These are phyloP conservation scores for Carettochelys insculpta DNA, from an alignment of 2,113 vertebrate genomes.

Conservation along the genomic window DNA sequence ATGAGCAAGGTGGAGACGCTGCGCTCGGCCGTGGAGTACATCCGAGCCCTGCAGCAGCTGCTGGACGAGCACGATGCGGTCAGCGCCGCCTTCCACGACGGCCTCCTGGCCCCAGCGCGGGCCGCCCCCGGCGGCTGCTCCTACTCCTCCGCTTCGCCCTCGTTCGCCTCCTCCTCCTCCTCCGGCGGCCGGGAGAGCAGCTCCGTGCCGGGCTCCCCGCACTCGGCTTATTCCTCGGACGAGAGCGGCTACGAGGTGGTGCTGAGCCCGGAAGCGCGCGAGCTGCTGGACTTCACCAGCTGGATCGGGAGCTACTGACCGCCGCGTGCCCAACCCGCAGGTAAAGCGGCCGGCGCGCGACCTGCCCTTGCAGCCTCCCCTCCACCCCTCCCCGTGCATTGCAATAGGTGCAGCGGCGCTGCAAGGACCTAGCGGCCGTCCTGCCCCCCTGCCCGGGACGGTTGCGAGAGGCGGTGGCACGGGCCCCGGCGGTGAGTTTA, in stretches of 20 bases:
- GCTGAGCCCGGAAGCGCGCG: slow-evolving; percentile 88
- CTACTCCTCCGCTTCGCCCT: slow-evolving; percentile 81
- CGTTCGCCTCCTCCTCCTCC: slow-evolving; percentile 78
- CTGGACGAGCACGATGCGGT: slow-evolving; percentile 90
- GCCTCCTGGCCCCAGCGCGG: slow-evolving; percentile 78
- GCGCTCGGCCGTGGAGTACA: slow-evolving; percentile 94
- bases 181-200: slow-evolving; percentile 46
- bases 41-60: slow-evolving; percentile 91
- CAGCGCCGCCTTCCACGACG: slow-evolving; percentile 84
- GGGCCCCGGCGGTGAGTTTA: too few species aligned
- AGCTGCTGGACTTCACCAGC: slow-evolving; percentile 91
- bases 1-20: slow-evolving; percentile 98
- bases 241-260: slow-evolving; percentile 89
- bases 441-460: not conserved
- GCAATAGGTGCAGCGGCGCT: slow-evolving; percentile 36
- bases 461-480: not conserved
- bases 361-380: not conserved
- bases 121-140: slow-evolving; percentile 62
- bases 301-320: slow-evolving; percentile 92
- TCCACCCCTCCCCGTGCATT: slow-evolving; percentile 10
- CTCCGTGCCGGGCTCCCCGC: slow-evolving; percentile 80
- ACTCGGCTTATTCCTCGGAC: slow-evolving; percentile 89
- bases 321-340: not conserved
- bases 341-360: not conserved
- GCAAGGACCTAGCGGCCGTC: not conserved